phyloP scores from a whole-genome alignment of 92 coral and sea anemone genomes.

The Plumapathes pennacea region DNA sequence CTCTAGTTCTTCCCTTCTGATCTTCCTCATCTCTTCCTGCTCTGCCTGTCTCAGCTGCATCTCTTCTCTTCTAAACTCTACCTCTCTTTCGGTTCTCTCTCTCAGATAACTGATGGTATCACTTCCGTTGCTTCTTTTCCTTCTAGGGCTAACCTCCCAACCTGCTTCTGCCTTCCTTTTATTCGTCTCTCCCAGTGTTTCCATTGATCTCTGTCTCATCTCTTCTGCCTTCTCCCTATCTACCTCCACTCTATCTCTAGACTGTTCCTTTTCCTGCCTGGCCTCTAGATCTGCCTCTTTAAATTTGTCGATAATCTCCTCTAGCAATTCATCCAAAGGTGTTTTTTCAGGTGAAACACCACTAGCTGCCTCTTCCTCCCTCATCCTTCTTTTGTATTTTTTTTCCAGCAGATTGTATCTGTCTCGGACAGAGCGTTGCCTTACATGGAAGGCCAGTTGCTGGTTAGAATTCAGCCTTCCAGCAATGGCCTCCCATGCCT shows the following conservation, averaged over 20 bases:
- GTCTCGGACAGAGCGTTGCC: conserved; percentile 33
- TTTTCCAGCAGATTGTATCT: conserved; percentile 11
- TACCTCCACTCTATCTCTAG: conserved; percentile 1
- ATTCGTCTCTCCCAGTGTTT: conserved; percentile 34
- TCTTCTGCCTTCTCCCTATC: conserved; percentile 26
- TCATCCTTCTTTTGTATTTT: conserved; percentile 14
- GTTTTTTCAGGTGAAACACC: conserved; percentile 26
- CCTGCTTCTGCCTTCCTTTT: conserved; percentile 37
- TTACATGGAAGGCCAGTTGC: conserved; percentile 1
- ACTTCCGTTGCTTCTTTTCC: conserved; percentile 16
- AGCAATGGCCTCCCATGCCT: conserved; percentile 22
- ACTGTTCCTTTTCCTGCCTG: conserved; percentile 7
- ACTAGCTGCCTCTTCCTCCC: conserved; percentile 41
- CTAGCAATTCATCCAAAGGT: conserved; percentile 17
- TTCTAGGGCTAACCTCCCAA: conserved; percentile 10
- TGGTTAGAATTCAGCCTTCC: conserved; percentile 3
- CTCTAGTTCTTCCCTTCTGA: too few relatives aligned
- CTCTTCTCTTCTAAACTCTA: conserved; percentile 5
- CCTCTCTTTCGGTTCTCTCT: conserved; percentile 6
- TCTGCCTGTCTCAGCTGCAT: conserved; percentile 2
- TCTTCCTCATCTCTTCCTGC: too few relatives aligned
- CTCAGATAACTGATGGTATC: conserved; percentile 11
- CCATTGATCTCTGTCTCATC: conserved; percentile 34
- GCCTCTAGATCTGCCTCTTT: conserved; percentile 23
- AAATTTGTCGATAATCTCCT: conserved; percentile 26